Conservation (phyloP, 2,113 vertebrate genomes). For the Leptobrachium ailaonicum region DNA sequence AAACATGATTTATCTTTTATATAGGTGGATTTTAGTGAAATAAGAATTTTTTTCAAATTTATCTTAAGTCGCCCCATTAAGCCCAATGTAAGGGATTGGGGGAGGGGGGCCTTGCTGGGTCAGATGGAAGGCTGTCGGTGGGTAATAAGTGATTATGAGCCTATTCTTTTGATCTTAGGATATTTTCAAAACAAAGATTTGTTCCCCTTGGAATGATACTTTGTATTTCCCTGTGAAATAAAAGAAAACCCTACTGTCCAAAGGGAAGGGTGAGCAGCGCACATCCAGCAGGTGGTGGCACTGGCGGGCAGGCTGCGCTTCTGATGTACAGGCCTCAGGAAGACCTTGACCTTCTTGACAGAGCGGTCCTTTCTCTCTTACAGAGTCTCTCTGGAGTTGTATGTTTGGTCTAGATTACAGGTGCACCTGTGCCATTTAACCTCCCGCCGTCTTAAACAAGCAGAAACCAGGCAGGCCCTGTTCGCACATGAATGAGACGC, state of each 20-base stretch:
- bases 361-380: conserved; percentile 16
- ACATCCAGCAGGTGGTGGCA: conserved; percentile 27
- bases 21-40: too few relatives aligned
- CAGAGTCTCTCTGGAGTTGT: conserved; percentile 44
- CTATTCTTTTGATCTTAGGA: not conserved
- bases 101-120: not conserved
- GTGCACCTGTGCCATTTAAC: conserved; percentile 70
- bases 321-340: not conserved
- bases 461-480: conserved; percentile 8
- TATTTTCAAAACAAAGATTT: conserved; percentile 26
- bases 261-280: not conserved
- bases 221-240: not conserved
- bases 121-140: conserved; percentile 9
- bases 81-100: not conserved
- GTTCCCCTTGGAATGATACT: conserved; percentile 19
- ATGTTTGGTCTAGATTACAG: conserved; percentile 72
- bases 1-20: too few relatives aligned
- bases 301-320: not conserved
- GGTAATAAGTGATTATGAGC: conserved; percentile 1
- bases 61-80: too few relatives aligned
- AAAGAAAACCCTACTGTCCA: not conserved
- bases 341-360: conserved; percentile 29
- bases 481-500: conserved; percentile 13
- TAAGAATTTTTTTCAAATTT: too few relatives aligned
- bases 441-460: conserved; percentile 49